Percentiles rank a stretch among this genome's conserved stretches.
Conservation (phyloP, 2,113 vertebrate genomes). For the Sapajus apella region DNA sequence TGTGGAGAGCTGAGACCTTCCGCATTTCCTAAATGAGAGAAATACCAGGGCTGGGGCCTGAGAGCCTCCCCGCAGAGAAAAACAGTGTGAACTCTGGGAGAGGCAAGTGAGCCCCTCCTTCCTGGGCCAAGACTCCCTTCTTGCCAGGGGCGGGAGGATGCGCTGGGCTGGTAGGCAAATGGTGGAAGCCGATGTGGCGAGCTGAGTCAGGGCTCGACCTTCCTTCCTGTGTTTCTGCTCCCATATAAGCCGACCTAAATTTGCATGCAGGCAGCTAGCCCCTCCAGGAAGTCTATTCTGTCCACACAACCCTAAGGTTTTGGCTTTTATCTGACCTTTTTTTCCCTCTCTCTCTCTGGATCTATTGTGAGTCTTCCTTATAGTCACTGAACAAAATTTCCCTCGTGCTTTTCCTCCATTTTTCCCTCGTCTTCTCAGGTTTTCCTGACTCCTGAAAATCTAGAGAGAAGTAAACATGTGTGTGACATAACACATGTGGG, state of each 20-base stretch:
- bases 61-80: not conserved
- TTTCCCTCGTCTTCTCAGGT: not conserved
- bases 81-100: not conserved
- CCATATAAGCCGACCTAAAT: not conserved
- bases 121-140: not conserved
- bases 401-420: not conserved
- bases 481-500: not conserved
- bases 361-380: not conserved
- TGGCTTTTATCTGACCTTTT: not conserved
- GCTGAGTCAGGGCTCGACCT: not conserved
- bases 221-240: slow-evolving; percentile 39
- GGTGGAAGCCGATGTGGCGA: not conserved
- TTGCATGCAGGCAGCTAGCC: slow-evolving; percentile 33
- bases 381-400: not conserved
- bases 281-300: not conserved
- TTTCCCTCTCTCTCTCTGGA: not conserved
- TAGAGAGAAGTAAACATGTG: not conserved
- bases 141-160: not conserved
- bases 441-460: not conserved
- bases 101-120: not conserved
- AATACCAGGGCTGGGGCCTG: not conserved
- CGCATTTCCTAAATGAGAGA: not conserved
- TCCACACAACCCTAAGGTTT: not conserved
- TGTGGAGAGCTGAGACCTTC: not conserved
- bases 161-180: slow-evolving; percentile 26